Evolutionary conservation across 2,888 invertebrate species (phyloP).

Genomic region (Scaeva pyrastri): DNA sequence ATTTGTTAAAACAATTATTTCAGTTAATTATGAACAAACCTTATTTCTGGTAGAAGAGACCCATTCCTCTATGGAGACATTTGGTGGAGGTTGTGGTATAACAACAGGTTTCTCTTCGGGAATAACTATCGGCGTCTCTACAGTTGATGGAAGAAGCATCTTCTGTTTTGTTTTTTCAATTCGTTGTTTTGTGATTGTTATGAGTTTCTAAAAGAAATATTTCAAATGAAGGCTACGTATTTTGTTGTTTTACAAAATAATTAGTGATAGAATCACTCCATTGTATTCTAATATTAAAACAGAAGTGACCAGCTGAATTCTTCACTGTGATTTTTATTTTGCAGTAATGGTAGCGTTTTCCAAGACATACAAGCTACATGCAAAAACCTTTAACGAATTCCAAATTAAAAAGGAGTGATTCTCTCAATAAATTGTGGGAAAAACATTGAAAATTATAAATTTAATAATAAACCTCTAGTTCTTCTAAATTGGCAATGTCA

Average conservation of each 20-base stretch:
- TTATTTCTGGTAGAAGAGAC: conserved; percentile 80
- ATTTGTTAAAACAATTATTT: neutral
- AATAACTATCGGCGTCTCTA: conserved; percentile 53
- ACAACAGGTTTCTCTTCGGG: conserved; percentile 78
- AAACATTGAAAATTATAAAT: neutral
- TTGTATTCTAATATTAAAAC: no score
- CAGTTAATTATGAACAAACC: conserved; percentile 37
- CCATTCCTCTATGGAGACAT: conserved; percentile 81
- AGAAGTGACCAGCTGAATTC: no score
- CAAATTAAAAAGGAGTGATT: no score
- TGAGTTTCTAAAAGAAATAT: conserved; percentile 74
- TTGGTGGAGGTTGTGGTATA: conserved; percentile 81
- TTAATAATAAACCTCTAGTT: conserved; percentile 88
- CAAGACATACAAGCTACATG: no score
- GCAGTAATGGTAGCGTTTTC: no score
- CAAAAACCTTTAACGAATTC: no score
- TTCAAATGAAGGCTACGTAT: neutral
- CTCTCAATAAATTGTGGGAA: no score
- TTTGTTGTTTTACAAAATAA: no score
- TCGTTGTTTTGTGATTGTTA: conserved; percentile 76
- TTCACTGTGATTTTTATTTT: no score
- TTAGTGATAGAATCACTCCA: no score
- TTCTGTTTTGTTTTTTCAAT: conserved; percentile 90
- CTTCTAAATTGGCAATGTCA: conserved; percentile 90
- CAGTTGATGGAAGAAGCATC: conserved; percentile 82